Base-by-base conservation (phyloP, 30 jellyfish, hydroid and myxozoan species). In the Morbakka virulenta region DNA sequence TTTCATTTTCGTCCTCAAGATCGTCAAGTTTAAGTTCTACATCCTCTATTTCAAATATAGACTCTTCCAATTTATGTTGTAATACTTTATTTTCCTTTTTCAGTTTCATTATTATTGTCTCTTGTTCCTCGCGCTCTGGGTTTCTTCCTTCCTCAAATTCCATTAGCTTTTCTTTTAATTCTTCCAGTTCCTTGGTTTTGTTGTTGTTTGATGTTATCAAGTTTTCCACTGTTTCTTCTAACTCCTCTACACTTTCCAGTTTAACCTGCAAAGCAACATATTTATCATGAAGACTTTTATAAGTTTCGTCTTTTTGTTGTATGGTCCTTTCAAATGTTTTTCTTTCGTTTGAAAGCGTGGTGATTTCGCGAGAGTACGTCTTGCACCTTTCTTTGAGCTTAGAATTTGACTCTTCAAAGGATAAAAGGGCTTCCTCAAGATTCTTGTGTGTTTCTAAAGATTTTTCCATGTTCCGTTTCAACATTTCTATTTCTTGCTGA, bases 401-500 rank as follows among this genome's bases (percentile, higher is more conserved):
- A 0, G 82, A 80, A 34, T 86, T 92, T 67, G 76, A 87, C 31
- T 68, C 77, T 74, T 92, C 96, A 32, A 77, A 90, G 9, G 76
- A 61, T 33, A 85, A 29, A 11, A 94, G 72, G 34, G 83, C 77
- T 34, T 76, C 94, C 70, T 92, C 95, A 1, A 92, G 80, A 14
- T 75, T 81, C 24, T 73, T 48, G 52, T 92, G 99, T 14, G 96
- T 85, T 36, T 72, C 94, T 26, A 86, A 64, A 9, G 96, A 86
- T 35, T 80, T 92, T 31, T 92, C 99, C 41, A 86, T 64, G 63
- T 92, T 96, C 28, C 47, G 28, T 32, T 79, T 85, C 65, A 92
- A 33, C 69, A 34, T 22, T 47, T 92, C 96, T 17, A 92, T 79
- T 34, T 92, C 99, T 2, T 32, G 52, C 62, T 80, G 91, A 9